phyloP scores from a whole-genome alignment of 1,140 invertebrate genomes.

The Micrasema longulum region DNA sequence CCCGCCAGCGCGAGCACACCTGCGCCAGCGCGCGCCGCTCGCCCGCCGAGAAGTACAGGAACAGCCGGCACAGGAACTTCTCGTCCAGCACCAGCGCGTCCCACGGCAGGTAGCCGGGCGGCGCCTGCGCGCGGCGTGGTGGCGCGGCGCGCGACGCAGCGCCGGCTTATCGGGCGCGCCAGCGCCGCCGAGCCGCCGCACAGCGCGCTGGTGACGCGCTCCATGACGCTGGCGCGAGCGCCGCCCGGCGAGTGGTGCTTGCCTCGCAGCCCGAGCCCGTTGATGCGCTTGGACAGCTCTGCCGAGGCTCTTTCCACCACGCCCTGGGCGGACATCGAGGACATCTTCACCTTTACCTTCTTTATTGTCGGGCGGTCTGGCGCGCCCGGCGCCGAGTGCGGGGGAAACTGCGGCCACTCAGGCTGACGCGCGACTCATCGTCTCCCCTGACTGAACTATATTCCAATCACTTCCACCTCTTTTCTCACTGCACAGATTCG shows the following conservation, averaged over 20 bases:
- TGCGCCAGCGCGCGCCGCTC: constrained; percentile 85
- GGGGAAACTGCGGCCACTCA: not conserved
- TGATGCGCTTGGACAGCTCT: constrained; percentile 88
- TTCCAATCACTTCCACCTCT: too few relatives aligned
- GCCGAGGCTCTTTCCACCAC: constrained; percentile 90
- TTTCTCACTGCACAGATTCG: too few relatives aligned
- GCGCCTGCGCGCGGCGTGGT: constrained; percentile 59
- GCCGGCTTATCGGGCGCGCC: constrained; percentile 58
- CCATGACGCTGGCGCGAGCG: constrained; percentile 77
- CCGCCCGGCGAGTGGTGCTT: constrained; percentile 68
- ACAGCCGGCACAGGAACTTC: constrained; percentile 85
- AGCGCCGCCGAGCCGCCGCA: constrained; percentile 72
- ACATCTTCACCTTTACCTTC: constrained; percentile 68
- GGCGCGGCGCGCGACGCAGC: constrained; percentile 58
- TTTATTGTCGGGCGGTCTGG: constrained; percentile 61
- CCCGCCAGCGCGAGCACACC: constrained; percentile 87
- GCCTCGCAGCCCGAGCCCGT: constrained; percentile 81
- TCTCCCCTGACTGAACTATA: not conserved
- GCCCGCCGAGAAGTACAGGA: constrained; percentile 84
- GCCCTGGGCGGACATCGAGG: constrained; percentile 78
- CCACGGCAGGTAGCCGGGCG: constrained; percentile 72
- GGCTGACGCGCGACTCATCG: not conserved
- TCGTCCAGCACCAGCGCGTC: constrained; percentile 86
- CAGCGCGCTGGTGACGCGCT: constrained; percentile 85
- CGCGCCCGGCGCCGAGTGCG: constrained; percentile 19